Percentiles rank a stretch among this genome's conserved stretches.
phyloP scores from a whole-genome alignment of 2,888 invertebrate species.

The Phyllotreta striolata region DNA sequence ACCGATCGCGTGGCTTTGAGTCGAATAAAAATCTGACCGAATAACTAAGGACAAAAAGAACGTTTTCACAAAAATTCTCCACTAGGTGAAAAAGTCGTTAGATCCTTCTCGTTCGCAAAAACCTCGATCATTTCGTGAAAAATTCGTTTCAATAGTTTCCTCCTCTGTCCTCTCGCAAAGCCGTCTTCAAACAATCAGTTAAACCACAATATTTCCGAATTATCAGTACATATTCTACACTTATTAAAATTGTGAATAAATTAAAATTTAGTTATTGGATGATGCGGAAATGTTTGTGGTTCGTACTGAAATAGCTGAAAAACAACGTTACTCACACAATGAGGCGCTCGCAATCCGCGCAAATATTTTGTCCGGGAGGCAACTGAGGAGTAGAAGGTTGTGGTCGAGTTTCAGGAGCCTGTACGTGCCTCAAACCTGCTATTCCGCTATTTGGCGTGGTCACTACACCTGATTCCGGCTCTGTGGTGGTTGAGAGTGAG shows the following conservation, averaged over 20 bases:
- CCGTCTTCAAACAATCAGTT: conserved; percentile 10
- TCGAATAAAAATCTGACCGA: conserved; percentile 73
- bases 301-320: conserved; percentile 23
- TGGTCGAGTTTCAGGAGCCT: conserved; percentile 72
- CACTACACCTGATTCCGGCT: conserved; percentile 63
- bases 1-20: conserved; percentile 79
- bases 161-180: conserved; percentile 17
- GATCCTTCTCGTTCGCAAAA: too few relatives aligned
- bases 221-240: too few relatives aligned
- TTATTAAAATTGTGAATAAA: too few relatives aligned
- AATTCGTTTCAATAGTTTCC: conserved; percentile 3
- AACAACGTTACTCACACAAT: conserved; percentile 85
- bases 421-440: conserved; percentile 75
- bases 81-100: too few relatives aligned
- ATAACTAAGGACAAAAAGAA: conserved; percentile 52
- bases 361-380: conserved; percentile 90
- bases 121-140: too few relatives aligned
- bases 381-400: conserved; percentile 75
- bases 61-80: conserved; percentile 26
- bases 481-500: conserved; percentile 38
- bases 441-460: conserved; percentile 61
- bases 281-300: conserved; percentile 4
- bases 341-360: conserved; percentile 95
- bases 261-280: neutral
- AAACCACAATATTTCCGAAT: conserved; percentile 1